Evolutionary conservation across 2,113 vertebrate genomes (phyloP).

Genomic region (Antechinus stuartii): DNA sequence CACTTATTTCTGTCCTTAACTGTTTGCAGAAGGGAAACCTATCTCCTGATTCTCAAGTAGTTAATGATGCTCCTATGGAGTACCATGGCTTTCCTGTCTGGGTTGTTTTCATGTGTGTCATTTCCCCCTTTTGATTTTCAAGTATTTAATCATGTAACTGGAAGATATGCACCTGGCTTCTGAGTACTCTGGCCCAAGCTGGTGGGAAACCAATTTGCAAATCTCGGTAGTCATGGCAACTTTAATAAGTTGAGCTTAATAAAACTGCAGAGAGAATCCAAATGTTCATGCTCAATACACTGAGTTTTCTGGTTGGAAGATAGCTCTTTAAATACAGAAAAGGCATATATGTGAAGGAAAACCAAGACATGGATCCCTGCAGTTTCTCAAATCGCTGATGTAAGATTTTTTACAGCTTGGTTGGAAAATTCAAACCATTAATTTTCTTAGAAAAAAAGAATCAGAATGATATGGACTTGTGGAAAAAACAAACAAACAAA

Average conservation of each 20-base stretch:
- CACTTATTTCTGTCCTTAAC: slow-evolving; percentile 24
- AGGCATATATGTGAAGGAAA: neutral
- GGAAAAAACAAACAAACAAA: neutral
- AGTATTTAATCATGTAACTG: slow-evolving; percentile 71
- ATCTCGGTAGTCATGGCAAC: slow-evolving; percentile 58
- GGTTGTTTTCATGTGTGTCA: slow-evolving; percentile 65
- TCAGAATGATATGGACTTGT: neutral
- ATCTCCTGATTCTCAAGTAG: slow-evolving; percentile 57
- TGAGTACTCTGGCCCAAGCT: slow-evolving; percentile 51
- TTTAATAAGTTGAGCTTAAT: slow-evolving; percentile 63
- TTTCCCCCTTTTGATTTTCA: slow-evolving; percentile 73
- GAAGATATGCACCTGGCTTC: slow-evolving; percentile 69
- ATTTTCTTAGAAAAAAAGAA: neutral
- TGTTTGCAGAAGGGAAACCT: slow-evolving; percentile 34
- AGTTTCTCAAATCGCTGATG: neutral
- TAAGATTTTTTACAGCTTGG: neutral
- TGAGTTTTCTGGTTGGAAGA: neutral
- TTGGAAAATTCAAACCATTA: neutral
- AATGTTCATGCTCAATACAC: slow-evolving; percentile 35
- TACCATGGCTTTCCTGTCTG: slow-evolving; percentile 58
- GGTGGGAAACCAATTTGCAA: slow-evolving; percentile 63
- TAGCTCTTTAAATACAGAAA: neutral
- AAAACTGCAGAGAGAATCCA: slow-evolving; percentile 48
- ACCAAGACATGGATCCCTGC: neutral
- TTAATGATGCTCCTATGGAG: slow-evolving; percentile 63